These are phyloP conservation scores for Syngnathus floridae DNA, from an alignment of 2,113 vertebrate species.

Conservation along the genomic window DNA sequence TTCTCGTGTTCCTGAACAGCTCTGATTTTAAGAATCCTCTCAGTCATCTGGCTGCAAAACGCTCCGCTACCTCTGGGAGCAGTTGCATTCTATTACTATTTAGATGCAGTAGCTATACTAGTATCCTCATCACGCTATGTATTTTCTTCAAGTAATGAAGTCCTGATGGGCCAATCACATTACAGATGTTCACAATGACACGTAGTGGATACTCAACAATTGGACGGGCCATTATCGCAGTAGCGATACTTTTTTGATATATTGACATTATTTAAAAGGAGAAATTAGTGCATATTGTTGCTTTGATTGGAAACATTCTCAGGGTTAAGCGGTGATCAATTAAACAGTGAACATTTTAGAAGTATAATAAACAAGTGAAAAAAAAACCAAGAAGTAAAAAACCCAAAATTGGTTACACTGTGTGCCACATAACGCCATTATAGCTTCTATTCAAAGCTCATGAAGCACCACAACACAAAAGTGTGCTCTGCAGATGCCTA, in stretches of 20 bases:
- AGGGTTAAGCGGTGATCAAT: neutral
- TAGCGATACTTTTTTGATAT: too few relatives aligned
- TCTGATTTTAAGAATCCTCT: conserved; percentile 31
- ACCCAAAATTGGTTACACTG: neutral
- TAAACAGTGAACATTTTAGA: neutral
- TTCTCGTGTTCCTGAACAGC: conserved; percentile 17
- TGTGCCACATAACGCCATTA: neutral
- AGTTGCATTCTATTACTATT: conserved; percentile 12
- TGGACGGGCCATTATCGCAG: too few relatives aligned
- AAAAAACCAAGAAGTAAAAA: neutral
- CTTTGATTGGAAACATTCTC: neutral
- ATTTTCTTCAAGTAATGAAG: neutral
- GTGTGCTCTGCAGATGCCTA: neutral
- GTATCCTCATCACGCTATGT: neutral
- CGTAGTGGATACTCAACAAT: too few relatives aligned
- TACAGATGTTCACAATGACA: neutral
- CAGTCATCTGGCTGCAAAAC: neutral
- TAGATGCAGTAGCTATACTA: neutral
- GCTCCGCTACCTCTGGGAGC: conserved; percentile 9
- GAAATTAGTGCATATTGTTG: too few relatives aligned
- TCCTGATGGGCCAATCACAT: neutral
- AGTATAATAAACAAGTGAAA: neutral
- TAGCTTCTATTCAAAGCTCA: neutral
- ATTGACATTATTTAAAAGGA: too few relatives aligned
- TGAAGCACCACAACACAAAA: neutral